Base-by-base conservation (phyloP, 1,140 invertebrate species). In the Eufriesea mexicana region DNA sequence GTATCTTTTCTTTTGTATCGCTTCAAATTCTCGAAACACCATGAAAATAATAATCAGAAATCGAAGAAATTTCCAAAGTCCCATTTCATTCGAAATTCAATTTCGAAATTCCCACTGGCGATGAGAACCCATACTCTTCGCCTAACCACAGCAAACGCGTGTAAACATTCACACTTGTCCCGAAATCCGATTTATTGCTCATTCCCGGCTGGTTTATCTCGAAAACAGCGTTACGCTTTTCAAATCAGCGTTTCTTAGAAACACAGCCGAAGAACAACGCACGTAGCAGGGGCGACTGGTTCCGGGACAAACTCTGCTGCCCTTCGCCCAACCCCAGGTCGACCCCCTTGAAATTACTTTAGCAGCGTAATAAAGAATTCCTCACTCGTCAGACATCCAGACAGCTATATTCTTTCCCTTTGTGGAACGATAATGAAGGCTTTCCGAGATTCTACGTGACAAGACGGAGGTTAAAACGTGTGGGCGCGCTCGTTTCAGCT, bases 371-470 rank as follows among this genome's bases (percentile, higher is more conserved):
- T 81, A 81, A 81, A 81, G 71, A 81, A 81, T 81, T 75, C 79
- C 55, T 80, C 78, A 71, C 55, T 62, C 78, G 78, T 62, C 78
- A 73, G 79, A 73, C 57, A 75, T 81, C 79, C 79, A 54, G 79
- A 75, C 71, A n/a, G 79, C 72, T 57, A 51, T 81, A 75, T 81
- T 75, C 72, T 81, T 81, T 75, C 62, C 79, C 79, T 81, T 74
- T 75, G 72, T 80, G 72, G 49, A 25, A 57, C 25, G 57, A 79
- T 87, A 83, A 84, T 81, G 76, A 75, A 83, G 71, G 83, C 78
- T 85, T 84, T 14, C 57, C 71, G 82, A 72, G 67, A 86, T 86
- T 84, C 78, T 84, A 87, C 81, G 85, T 70, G 88, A 84, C 81
- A 85, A 80, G 84, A 87, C 80, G 72, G 62, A 76, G 79, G 79